Conservation (phyloP, 2,797 vertebrate species). For the Streptopelia turtur region DNA sequence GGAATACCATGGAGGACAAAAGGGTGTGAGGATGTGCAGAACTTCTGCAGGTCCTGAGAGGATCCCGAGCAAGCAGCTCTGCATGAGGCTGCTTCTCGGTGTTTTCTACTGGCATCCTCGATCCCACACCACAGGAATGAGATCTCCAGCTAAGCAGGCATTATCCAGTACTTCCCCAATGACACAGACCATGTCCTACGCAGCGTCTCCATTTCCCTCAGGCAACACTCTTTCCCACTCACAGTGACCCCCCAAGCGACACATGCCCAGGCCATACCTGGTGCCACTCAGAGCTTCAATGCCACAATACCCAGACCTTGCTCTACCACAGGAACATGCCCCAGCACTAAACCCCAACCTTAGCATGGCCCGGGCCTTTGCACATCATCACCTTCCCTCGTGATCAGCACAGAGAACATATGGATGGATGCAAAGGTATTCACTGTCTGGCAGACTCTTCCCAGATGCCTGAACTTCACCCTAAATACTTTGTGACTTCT, state of each 20-base stretch:
- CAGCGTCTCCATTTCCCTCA: neutral
- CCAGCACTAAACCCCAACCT: accelerated
- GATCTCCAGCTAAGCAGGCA: neutral
- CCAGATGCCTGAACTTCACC: neutral
- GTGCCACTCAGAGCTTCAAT: too few relatives aligned
- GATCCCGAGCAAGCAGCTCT: too few relatives aligned
- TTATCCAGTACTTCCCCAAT: neutral
- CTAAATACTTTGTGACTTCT: too few relatives aligned
- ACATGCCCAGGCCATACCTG: neutral
- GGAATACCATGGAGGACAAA: neutral
- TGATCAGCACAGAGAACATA: neutral
- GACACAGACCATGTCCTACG: neutral
- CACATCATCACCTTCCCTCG: neutral
- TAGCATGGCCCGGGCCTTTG: neutral
- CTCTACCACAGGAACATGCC: neutral
- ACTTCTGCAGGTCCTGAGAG: neutral
- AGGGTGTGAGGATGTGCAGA: accelerated
- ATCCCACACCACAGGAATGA: neutral
- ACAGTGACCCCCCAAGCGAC: neutral
- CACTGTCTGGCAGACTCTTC: neutral
- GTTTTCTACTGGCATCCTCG: neutral
- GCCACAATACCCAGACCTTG: neutral
- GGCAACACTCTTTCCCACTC: neutral
- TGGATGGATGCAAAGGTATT: neutral
- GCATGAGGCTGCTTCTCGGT: too few relatives aligned